Base-by-base conservation (phyloP, 2,113 vertebrate species). In the Burhinus oedicnemus region DNA sequence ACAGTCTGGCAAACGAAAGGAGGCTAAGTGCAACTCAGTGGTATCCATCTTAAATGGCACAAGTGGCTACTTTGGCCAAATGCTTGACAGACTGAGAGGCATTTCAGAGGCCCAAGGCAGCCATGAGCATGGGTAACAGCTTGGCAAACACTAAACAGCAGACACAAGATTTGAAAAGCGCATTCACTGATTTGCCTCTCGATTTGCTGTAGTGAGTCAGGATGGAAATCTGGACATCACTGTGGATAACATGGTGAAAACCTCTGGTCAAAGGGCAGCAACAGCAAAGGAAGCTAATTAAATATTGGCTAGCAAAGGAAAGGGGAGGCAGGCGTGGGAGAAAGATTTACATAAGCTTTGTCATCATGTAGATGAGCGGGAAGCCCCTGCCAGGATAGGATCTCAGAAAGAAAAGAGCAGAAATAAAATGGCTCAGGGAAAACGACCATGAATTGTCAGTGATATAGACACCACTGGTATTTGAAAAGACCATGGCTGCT, bases 341-440 rank as follows among this genome's bases (percentile, higher is more conserved):
- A 88, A 93, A 94, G 82, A 83, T 94, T 92, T 88, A 94, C 82
- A 83, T 85, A 74, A 94, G 71, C 58, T 93, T 95, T 93, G 78
- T 88, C 75, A 83, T 91, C 47, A 2, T 66, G 87, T 58, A 75
- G 71, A 90, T 95, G 71, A 74, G 72, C 1, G 15, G 91, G 89
- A 97, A 95, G 49, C 79, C 84, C 87, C 91, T 93, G 82, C 42
- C 89, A 91, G 84, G 57, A 83, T 6, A 69, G 40, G 52, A 91
- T 62, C 83, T 85, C 54, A 52, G 34, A 64, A 82, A 84, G 74
- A 76, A 91, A 93, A 60, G 32, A 74, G 25, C 27, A 82, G 91
- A 95, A 95, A 89, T 82, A 38, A 87, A 89, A 82, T 25, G 34
- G 58, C 49, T 66, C 25, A 32, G 55, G 32, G 64, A 68, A 85